Conservation (phyloP, 2,113 vertebrate genomes). For the Calcarius ornatus region DNA sequence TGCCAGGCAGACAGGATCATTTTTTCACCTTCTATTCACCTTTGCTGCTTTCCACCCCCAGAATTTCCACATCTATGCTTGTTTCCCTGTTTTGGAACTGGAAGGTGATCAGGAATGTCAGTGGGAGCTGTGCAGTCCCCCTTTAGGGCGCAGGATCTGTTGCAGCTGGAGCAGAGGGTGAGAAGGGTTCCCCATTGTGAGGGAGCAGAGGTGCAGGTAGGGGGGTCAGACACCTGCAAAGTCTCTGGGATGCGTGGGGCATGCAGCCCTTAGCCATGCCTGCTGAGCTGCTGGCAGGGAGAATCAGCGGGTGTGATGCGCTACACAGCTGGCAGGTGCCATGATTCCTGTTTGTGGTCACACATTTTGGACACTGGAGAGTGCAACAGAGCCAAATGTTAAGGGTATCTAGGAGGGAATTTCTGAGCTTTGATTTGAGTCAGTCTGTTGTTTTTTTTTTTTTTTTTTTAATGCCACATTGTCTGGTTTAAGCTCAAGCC, state of each 20-base stretch:
- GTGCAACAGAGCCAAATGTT: background rate
- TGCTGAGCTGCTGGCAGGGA: background rate
- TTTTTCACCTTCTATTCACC: background rate
- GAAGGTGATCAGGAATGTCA: background rate
- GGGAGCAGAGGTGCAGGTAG: background rate
- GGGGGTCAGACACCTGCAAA: no score
- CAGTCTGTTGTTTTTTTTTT: background rate
- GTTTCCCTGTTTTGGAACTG: background rate
- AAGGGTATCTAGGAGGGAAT: background rate
- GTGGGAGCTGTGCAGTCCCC: background rate
- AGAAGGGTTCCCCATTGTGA: rapidly evolving
- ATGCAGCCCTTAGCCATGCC: background rate
- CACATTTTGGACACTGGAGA: background rate
- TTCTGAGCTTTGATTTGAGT: background rate
- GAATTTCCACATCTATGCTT: background rate
- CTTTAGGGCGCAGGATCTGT: background rate
- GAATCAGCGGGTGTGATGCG: background rate
- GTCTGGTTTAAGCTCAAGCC: background rate
- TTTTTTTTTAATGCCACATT: background rate
- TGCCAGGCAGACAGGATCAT: background rate
- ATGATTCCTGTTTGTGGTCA: rapidly evolving
- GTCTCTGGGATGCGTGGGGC: rapidly evolving
- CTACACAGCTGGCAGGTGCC: background rate
- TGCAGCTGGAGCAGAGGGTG: background rate
- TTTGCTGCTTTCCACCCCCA: background rate